Evolutionary conservation across 2,888 invertebrate genomes (phyloP).

Genomic region (Caenorhabditis sp.): DNA sequence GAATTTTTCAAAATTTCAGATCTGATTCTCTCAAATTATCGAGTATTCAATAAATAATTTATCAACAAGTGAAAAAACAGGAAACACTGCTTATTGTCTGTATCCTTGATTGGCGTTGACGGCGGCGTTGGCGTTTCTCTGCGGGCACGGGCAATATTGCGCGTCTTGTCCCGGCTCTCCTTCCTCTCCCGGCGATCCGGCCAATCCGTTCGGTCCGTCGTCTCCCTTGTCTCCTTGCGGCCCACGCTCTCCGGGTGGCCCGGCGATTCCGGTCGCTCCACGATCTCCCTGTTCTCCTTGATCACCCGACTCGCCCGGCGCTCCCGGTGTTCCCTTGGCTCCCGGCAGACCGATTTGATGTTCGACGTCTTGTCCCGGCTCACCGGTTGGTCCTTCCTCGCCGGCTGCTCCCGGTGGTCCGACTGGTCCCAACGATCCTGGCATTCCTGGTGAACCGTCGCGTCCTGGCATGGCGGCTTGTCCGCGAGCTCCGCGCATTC

Average conservation of each 20-base stretch:
- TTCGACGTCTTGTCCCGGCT: constrained; percentile 62
- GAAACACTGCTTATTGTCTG: constrained; percentile 17
- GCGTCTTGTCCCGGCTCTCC: constrained; percentile 60
- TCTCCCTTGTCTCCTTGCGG: constrained; percentile 60
- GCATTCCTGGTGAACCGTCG: constrained; percentile 64
- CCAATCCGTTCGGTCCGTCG: constrained; percentile 55
- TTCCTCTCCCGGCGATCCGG: constrained; percentile 52
- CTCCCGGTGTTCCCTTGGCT: constrained; percentile 57
- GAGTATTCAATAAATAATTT: background rate
- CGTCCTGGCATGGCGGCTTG: constrained; percentile 64
- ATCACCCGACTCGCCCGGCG: constrained; percentile 53
- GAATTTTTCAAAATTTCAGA: too few species aligned
- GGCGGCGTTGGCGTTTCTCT: constrained; percentile 36
- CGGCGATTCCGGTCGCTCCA: constrained; percentile 51
- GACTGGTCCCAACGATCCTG: constrained; percentile 56
- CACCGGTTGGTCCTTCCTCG: constrained; percentile 57
- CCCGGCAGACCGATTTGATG: constrained; percentile 62
- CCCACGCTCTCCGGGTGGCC: constrained; percentile 62
- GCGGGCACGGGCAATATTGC: constrained; percentile 59
- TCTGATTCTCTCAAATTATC: too few species aligned
- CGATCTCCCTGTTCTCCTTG: constrained; percentile 55
- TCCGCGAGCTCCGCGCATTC: constrained; percentile 66
- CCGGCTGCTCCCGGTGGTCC: constrained; percentile 61
- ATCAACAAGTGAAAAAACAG: background rate
- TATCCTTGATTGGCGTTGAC: constrained; percentile 38